phyloP scores from a whole-genome alignment of 2,888 invertebrate species.

The Spisula subtruncata region DNA sequence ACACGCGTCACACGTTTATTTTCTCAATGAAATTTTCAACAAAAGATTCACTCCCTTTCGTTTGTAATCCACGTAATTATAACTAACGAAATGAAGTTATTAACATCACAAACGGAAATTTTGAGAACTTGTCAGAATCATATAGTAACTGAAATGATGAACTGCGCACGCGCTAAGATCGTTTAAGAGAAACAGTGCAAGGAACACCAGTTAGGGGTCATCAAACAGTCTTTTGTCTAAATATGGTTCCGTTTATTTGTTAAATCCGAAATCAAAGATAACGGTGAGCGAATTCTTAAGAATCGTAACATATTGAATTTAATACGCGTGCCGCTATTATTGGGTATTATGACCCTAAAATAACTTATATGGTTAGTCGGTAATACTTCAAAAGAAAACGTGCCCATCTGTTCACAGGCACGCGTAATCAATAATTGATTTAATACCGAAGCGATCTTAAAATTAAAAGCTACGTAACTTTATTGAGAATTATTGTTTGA shows the following conservation, averaged over 20 bases:
- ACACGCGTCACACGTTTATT: neutral
- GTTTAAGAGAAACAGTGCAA: slow-evolving; percentile 11
- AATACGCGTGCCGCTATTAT: slow-evolving; percentile 47
- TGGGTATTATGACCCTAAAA: slow-evolving; percentile 37
- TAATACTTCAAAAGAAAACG: slow-evolving; percentile 40
- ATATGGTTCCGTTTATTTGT: slow-evolving; percentile 29
- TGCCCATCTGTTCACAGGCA: slow-evolving; percentile 39
- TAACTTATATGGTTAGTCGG: slow-evolving; percentile 42
- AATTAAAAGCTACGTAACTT: slow-evolving; percentile 48
- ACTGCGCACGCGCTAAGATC: slow-evolving; percentile 44
- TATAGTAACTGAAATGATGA: slow-evolving; percentile 48
- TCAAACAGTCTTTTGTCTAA: slow-evolving; percentile 23
- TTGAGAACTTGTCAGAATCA: slow-evolving; percentile 44
- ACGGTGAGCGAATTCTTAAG: slow-evolving; percentile 33
- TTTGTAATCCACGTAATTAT: neutral
- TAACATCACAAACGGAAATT: slow-evolving; percentile 36
- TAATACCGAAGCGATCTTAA: slow-evolving; percentile 4
- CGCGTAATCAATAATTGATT: slow-evolving; percentile 51
- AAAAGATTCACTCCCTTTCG: neutral
- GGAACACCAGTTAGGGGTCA: slow-evolving; percentile 31
- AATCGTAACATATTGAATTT: slow-evolving; percentile 55
- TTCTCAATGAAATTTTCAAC: slow-evolving; percentile 11
- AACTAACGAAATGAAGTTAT: neutral
- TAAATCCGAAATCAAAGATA: slow-evolving; percentile 16
- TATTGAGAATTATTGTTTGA: slow-evolving; percentile 29